phyloP scores from a whole-genome alignment of 2,797 vertebrate species.

The Ctenopoma kingsleyae region DNA sequence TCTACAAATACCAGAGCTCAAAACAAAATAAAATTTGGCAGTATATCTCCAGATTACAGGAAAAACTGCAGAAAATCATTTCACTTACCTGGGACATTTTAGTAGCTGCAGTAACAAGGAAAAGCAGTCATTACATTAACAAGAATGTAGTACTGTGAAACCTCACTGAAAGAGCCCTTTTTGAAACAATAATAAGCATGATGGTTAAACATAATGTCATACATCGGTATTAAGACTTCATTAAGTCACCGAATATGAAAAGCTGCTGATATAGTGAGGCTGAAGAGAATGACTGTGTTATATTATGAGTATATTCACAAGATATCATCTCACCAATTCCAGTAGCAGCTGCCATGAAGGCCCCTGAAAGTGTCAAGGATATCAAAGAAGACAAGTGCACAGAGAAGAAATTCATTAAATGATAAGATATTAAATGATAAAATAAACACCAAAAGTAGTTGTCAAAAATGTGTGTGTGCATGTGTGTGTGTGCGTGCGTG shows the following conservation, averaged over 20 bases:
- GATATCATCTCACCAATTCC: slow-evolving; percentile 30
- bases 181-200: slow-evolving; percentile 17
- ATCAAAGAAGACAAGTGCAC: slow-evolving; percentile 28
- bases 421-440: slow-evolving; percentile 30
- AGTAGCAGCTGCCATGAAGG: slow-evolving; percentile 22
- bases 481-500: not conserved
- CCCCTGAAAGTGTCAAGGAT: slow-evolving; percentile 23
- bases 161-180: slow-evolving; percentile 7
- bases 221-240: slow-evolving; percentile 10
- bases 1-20: not conserved
- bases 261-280: not conserved
- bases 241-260: slow-evolving; percentile 4
- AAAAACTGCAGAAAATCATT: not conserved
- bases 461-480: slow-evolving; percentile 3
- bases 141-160: slow-evolving; percentile 12
- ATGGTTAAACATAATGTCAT: slow-evolving; percentile 28
- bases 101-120: not conserved
- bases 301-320: slow-evolving; percentile 10
- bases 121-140: slow-evolving; percentile 12
- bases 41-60: too few relatives aligned
- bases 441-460: slow-evolving; percentile 34
- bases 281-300: slow-evolving; percentile 4
- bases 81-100: slow-evolving; percentile 1
- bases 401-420: slow-evolving; percentile 6
- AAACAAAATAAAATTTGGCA: not conserved